phyloP scores from a whole-genome alignment of 2,797 vertebrate species.

The Aphelocoma californica region DNA sequence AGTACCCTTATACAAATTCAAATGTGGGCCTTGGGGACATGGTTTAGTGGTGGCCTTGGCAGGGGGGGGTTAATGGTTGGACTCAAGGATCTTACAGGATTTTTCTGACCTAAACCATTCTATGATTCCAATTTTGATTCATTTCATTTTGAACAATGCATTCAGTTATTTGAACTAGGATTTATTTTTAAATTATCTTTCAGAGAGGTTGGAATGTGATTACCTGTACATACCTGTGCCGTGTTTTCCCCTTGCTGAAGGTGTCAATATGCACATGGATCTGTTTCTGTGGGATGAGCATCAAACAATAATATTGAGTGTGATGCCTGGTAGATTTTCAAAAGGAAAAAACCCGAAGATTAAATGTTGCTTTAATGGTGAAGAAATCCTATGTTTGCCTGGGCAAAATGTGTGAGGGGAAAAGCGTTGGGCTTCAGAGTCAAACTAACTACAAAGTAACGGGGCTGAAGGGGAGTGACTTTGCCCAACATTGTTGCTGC shows the following conservation, averaged over 20 bases:
- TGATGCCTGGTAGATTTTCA: neutral
- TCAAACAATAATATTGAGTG: neutral
- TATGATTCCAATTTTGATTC: neutral
- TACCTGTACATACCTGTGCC: neutral
- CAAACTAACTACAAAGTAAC: neutral
- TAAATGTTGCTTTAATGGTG: neutral
- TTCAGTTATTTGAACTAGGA: neutral
- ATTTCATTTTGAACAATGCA: neutral
- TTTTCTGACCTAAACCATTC: neutral
- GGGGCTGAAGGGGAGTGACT: neutral
- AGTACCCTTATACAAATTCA: neutral
- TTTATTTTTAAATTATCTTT: neutral
- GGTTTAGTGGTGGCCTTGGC: neutral
- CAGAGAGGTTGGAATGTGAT: neutral
- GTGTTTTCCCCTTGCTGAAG: neutral
- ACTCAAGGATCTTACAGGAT: neutral
- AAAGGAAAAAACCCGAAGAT: neutral
- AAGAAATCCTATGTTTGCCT: neutral
- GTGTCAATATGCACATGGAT: neutral
- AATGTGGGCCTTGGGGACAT: neutral
- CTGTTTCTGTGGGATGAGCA: neutral
- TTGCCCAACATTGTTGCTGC: neutral
- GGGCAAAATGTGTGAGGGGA: neutral
- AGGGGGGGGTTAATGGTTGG: neutral
- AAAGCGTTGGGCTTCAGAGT: neutral